Conservation (phyloP, 2,113 vertebrate species). For the Phalacrocorax brasilianus region DNA sequence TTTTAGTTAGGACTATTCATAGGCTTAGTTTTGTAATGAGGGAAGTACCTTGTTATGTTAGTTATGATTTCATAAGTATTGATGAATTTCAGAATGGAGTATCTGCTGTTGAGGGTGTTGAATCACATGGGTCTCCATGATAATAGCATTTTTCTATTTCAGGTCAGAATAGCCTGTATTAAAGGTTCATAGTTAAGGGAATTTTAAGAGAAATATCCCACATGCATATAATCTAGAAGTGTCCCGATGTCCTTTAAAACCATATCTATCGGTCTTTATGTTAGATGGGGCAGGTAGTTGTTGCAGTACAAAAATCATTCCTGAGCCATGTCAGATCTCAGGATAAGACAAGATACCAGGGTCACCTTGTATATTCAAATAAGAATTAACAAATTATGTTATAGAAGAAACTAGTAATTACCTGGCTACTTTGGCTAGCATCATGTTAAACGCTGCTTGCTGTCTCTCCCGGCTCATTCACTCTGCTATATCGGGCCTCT, state of each 20-base stretch:
- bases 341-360: not conserved
- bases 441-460: not conserved
- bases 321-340: not conserved
- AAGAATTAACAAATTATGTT: not conserved
- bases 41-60: not conserved
- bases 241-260: not conserved
- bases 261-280: not conserved
- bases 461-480: not conserved
- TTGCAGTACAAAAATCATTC: not conserved
- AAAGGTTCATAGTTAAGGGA: not conserved
- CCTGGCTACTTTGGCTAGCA: not conserved
- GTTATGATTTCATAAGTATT: not conserved
- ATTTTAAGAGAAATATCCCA: not conserved
- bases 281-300: not conserved
- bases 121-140: not conserved
- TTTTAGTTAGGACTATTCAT: not conserved
- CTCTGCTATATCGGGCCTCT: not conserved
- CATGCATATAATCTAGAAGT: not conserved
- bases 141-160: not conserved
- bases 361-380: not conserved
- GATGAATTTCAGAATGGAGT: not conserved
- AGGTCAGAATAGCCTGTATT: not conserved
- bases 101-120: not conserved
- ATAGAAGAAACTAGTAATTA: not conserved
- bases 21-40: not conserved